A percentile compares a stretch with the other conserved stretches of the same genome.
These are phyloP conservation scores for Chlorodrepanis virens DNA, from an alignment of 2,113 vertebrate genomes.

Conservation along the genomic window DNA sequence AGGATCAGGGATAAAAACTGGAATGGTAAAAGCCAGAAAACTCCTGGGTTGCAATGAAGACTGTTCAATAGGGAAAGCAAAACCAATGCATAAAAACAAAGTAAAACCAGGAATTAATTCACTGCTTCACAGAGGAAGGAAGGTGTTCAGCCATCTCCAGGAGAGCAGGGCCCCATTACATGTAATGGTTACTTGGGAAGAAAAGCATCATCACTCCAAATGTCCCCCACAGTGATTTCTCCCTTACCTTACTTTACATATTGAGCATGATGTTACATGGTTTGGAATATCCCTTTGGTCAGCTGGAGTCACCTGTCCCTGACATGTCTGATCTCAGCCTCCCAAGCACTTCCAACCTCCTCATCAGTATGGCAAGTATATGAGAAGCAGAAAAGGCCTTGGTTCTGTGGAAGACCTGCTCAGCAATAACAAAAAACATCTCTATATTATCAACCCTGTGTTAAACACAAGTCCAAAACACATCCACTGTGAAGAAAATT, in stretches of 20 bases:
- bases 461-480: neutral
- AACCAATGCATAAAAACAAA: neutral
- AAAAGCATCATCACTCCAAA: neutral
- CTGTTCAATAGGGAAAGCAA: neutral
- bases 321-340: neutral
- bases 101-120: neutral
- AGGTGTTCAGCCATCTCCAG: neutral
- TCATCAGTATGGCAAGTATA: neutral
- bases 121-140: neutral
- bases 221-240: neutral
- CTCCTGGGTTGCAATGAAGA: neutral
- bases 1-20: neutral
- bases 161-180: neutral
- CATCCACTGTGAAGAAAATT: neutral
- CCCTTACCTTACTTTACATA: neutral
- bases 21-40: neutral
- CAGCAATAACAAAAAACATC: neutral
- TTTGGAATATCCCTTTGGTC: neutral
- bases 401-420: neutral
- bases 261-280: too few species aligned
- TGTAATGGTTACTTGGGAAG: neutral
- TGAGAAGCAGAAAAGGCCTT: neutral
- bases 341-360: neutral
- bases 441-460: neutral
- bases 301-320: neutral